phyloP scores from a whole-genome alignment of 2,888 invertebrate genomes.

The Campaea margaritaria region DNA sequence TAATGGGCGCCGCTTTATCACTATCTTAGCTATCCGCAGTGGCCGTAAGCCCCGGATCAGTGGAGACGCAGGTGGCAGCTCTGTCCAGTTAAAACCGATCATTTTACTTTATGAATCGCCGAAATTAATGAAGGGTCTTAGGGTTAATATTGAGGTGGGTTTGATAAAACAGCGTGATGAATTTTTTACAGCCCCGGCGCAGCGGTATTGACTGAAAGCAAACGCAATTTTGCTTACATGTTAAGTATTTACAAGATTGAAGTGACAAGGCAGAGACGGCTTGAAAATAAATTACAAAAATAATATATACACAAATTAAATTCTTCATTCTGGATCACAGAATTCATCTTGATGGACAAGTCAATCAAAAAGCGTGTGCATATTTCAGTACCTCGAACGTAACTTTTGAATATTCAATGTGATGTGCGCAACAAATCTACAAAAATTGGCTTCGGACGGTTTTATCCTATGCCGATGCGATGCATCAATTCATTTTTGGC shows the following conservation, averaged over 20 bases:
- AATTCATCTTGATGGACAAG: constrained; percentile 46
- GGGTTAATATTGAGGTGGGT: constrained; percentile 16
- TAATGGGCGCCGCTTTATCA: constrained; percentile 71
- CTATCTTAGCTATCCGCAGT: constrained; percentile 65
- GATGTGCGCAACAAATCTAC: constrained; percentile 47
- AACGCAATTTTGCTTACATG: too few relatives aligned
- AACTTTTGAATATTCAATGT: constrained; percentile 52
- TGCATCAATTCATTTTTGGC: constrained; percentile 40
- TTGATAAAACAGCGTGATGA: background rate
- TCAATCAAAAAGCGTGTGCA: constrained; percentile 47
- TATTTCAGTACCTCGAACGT: constrained; percentile 50
- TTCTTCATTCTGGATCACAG: constrained; percentile 2
- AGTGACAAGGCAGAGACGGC: too few relatives aligned
- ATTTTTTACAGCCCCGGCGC: background rate
- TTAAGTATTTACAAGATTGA: too few relatives aligned
- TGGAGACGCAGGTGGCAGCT: constrained; percentile 62
- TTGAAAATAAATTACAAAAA: too few relatives aligned
- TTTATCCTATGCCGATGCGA: constrained; percentile 36
- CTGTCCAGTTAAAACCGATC: constrained; percentile 61
- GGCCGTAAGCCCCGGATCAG: constrained; percentile 67
- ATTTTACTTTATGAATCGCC: constrained; percentile 55
- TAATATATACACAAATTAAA: background rate
- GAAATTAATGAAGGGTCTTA: constrained; percentile 28
- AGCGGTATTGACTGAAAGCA: too few relatives aligned
- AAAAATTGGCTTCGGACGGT: constrained; percentile 46